Evolutionary conservation across 2,888 invertebrate species (phyloP).

Genomic region (Caenorhabditis sp.): DNA sequence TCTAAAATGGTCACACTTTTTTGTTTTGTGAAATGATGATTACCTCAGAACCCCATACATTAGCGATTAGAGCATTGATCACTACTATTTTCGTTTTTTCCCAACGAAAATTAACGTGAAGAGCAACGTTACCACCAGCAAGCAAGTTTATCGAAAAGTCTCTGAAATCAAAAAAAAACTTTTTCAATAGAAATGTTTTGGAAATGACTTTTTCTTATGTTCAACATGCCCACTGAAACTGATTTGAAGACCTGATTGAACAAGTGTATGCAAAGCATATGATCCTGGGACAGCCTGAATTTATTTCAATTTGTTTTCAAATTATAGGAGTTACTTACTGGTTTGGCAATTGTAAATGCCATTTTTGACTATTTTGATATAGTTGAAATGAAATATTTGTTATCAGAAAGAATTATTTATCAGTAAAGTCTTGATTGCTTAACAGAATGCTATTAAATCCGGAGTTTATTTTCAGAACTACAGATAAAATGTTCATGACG

Average conservation of each 20-base stretch:
- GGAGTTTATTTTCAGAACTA: not conserved
- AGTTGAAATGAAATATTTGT: not conserved
- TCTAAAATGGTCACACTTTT: constrained; percentile 9
- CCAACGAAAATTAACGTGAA: constrained; percentile 34
- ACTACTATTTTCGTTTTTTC: constrained; percentile 30
- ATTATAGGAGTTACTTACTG: constrained; percentile 13
- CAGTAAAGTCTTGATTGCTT: not conserved
- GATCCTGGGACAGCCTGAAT: constrained; percentile 29
- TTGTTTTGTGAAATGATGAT: not conserved
- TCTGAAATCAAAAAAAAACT: too few species aligned
- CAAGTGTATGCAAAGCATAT: constrained; percentile 24
- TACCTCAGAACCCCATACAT: constrained; percentile 39
- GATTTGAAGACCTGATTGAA: constrained; percentile 31
- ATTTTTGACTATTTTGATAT: constrained; percentile 1
- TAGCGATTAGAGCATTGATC: constrained; percentile 24
- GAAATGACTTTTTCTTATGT: constrained; percentile 40
- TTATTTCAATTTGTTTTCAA: not conserved
- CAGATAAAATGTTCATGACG: too few species aligned
- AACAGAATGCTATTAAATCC: not conserved
- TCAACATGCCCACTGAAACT: constrained; percentile 21
- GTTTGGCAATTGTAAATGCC: constrained; percentile 31
- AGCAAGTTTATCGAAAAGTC: constrained; percentile 32
- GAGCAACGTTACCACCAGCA: constrained; percentile 30
- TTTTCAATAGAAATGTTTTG: too few species aligned
- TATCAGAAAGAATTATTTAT: not conserved